Evolutionary conservation across 2,888 invertebrate genomes (phyloP), one percentile per base, ranked within the genome.

Genomic region (Drosophila koepferae): DNA sequence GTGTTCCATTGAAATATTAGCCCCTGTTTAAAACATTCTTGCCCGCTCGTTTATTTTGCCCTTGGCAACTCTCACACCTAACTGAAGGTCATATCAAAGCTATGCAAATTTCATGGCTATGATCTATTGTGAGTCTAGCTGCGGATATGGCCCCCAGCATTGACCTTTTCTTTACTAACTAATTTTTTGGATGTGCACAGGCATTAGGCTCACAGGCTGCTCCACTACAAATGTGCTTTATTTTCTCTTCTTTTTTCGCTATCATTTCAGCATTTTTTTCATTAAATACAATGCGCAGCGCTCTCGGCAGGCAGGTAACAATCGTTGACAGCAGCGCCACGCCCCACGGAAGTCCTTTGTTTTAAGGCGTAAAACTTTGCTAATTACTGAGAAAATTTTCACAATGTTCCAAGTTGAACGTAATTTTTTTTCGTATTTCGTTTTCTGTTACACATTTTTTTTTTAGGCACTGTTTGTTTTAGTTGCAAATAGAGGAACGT

Each of bases 331-430:
- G 79, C 53, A 58, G 18, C 61, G 28, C 53, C 68, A 44, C 68
- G 59, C 70, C 70, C 60, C 51, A 49, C 80, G 89, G 89, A 79
- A 77, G 77, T 67, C 69, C 81, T 80, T 86, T 84, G 85, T 86
- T 86, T 84, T 74, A 74, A 80, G 85, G 85, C 85, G 82, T 68
- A 86, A 84, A 86, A 86, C 89, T 86, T 86, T 86, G 86, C 86
- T 86, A 86, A 86, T 86, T 86, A 86, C 86, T 80, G 87, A 80
- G 87, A 81, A 89, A 74, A 86, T 86, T 78, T 86, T 77, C 82
- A 71, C 87, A 89, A 76, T 73, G 72, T 74, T 72, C 66, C 68
- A 80, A 77, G 74, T 74, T 75, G 63, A 67, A 56, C 62, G 49
- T 31, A 31, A 28, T 62, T 78, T 77, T 67, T 75, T 67, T 63